Evolutionary conservation across 1,140 invertebrate genomes (phyloP), one percentile per base, ranked within the genome.

Genomic region (Heliothis subflexa): DNA sequence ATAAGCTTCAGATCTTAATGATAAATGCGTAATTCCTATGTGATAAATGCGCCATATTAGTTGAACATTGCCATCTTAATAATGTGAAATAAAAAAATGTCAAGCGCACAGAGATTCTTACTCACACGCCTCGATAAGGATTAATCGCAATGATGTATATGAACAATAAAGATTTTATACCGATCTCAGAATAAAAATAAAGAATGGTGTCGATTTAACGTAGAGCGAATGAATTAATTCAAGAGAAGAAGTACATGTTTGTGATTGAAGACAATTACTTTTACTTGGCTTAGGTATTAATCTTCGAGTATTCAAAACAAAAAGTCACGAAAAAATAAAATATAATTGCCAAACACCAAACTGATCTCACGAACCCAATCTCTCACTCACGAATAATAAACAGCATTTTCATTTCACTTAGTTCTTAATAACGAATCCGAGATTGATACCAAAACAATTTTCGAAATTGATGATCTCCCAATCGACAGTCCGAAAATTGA

Each of bases 401-500:
- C 33, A 57, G 28, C 49, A 54, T 68, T 73, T 73, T 50, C 18
- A 77, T 77, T 77, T 77, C 74, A 77, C 62, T 77, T 68, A 77
- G 74, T 77, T 68, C 28, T 77, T 68, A 77, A 77, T 77, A 77
- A 77, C 62, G 57, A 66, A 77, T 50, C 25, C 33, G 40, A 57
- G 74, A 77, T 77, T 57, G 50, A 55, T 77, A 77, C 62, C 45
- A 68, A 40, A 75, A 78, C 54, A 78, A 81, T 76, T 62, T 66
- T 71, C 47, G 25, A 76, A 75, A 81, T 78, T 78, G 70, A 81
- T 81, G 54, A 72, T 71, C 62, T 78, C 71, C 64, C 64, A 64
- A 71, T 77, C 76, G 78, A 82, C 71, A 72, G 80, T 73, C n/a
- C 52, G 13, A 80, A 74, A 79, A 85, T 85, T 84, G 81, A 87